phyloP scores from a whole-genome alignment of 2,113 vertebrate genomes.

The Oryzias melastigma region DNA sequence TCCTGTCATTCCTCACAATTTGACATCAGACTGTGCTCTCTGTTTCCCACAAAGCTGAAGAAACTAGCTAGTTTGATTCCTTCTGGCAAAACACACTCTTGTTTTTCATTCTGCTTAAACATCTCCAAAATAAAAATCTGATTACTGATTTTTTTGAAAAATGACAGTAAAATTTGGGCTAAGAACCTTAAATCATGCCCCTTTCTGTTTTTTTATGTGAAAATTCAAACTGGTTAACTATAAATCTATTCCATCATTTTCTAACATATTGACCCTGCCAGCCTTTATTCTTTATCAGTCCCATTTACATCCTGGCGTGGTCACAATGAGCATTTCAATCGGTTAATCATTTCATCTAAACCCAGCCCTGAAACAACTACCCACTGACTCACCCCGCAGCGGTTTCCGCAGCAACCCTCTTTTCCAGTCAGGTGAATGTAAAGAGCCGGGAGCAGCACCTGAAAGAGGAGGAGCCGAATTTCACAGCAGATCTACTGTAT shows the following conservation, averaged over 20 bases:
- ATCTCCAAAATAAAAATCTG: too few species aligned
- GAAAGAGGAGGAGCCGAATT: not conserved
- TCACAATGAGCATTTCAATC: not conserved
- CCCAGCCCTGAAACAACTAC: not conserved
- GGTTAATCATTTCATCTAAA: not conserved
- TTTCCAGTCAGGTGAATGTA: slow-evolving; percentile 78
- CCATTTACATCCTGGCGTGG: too few species aligned
- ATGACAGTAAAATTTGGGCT: too few species aligned
- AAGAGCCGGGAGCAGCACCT: slow-evolving; percentile 79
- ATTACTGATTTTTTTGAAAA: too few species aligned
- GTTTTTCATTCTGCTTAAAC: too few species aligned
- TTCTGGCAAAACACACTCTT: not conserved
- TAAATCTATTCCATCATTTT: too few species aligned
- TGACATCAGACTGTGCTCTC: not conserved
- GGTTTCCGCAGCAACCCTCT: slow-evolving; percentile 78
- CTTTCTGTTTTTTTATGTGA: too few species aligned
- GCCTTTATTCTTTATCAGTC: too few species aligned
- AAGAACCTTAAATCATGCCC: too few species aligned
- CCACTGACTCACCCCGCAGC: slow-evolving; percentile 79
- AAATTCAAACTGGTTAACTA: too few species aligned
- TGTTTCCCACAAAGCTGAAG: not conserved
- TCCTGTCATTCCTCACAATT: slow-evolving; percentile 6
- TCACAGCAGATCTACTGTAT: too few species aligned
- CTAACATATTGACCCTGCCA: too few species aligned
- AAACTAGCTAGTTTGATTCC: not conserved